Conservation (phyloP, 2,113 vertebrate species). For the Pygathrix nemaeus region DNA sequence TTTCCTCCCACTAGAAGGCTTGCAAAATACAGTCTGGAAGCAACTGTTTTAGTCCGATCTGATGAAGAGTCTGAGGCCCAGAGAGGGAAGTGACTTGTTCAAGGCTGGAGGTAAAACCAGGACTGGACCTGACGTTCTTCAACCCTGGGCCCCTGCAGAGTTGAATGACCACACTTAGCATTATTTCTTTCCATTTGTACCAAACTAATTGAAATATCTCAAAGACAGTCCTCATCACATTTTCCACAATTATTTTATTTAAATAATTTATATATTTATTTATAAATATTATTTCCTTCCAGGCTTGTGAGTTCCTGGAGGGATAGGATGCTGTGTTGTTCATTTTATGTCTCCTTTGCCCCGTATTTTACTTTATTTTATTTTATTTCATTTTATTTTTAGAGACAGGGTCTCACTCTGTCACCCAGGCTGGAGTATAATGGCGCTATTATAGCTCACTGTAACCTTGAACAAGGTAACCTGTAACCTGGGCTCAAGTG, state of each 20-base stretch:
- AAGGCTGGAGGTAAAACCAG: neutral
- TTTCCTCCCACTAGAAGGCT: neutral
- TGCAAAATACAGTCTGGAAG: neutral
- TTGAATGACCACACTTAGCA: neutral
- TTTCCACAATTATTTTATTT: constrained; percentile 6
- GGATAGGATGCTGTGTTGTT: neutral
- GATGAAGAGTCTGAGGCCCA: neutral
- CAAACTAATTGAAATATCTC: neutral
- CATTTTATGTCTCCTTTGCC: neutral
- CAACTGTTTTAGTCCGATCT: neutral
- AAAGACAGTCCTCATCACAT: neutral
- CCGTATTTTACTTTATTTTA: neutral
- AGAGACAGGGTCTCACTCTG: no score
- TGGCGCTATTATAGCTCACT: no score
- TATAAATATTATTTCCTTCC: neutral
- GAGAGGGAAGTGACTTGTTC: neutral
- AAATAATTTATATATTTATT: neutral
- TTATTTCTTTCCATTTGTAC: neutral
- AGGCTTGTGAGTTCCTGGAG: neutral
- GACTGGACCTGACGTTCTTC: neutral
- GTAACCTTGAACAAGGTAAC: no score
- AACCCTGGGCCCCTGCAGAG: neutral
- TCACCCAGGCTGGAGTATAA: no score
- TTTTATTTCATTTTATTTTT: no score
- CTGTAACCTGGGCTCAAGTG: no score